A percentile compares a stretch with the other conserved stretches of the same genome.
Conservation (phyloP, 2,888 invertebrate genomes). For the Lysandra coridon region DNA sequence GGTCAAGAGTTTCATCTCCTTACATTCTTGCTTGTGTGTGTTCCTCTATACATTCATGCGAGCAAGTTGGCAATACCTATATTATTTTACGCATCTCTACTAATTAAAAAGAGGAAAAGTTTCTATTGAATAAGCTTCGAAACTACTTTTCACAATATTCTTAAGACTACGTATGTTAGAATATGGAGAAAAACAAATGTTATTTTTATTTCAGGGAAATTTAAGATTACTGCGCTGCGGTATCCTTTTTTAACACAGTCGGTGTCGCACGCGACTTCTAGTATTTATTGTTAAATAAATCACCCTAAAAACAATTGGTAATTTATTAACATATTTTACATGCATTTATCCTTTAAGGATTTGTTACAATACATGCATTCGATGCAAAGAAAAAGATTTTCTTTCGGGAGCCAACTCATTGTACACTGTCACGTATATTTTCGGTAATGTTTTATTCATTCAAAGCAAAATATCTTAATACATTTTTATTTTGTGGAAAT, state of each 20-base stretch:
- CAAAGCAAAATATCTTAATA: constrained; percentile 39
- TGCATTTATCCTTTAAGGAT: not conserved
- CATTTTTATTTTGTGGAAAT: constrained; percentile 37
- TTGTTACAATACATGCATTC: not conserved
- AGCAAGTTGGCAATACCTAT: not conserved
- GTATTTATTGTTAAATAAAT: not conserved
- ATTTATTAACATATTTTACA: too few relatives aligned
- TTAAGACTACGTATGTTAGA: too few relatives aligned
- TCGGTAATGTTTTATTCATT: constrained; percentile 43
- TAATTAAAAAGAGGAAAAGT: too few relatives aligned
- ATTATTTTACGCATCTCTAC: not conserved
- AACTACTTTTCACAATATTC: too few relatives aligned
- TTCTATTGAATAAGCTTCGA: too few relatives aligned
- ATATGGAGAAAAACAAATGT: too few relatives aligned
- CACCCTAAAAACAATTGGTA: not conserved
- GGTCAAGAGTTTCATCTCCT: constrained; percentile 7
- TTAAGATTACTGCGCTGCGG: too few relatives aligned
- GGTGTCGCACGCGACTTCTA: too few relatives aligned
- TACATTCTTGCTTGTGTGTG: not conserved
- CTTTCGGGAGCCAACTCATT: constrained; percentile 33
- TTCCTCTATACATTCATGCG: not conserved
- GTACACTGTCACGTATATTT: constrained; percentile 36
- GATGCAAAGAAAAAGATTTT: not conserved
- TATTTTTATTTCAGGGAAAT: too few relatives aligned
- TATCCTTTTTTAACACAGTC: too few relatives aligned